phyloP scores from a whole-genome alignment of 2,888 invertebrate genomes.

The Xylophagus ater region DNA sequence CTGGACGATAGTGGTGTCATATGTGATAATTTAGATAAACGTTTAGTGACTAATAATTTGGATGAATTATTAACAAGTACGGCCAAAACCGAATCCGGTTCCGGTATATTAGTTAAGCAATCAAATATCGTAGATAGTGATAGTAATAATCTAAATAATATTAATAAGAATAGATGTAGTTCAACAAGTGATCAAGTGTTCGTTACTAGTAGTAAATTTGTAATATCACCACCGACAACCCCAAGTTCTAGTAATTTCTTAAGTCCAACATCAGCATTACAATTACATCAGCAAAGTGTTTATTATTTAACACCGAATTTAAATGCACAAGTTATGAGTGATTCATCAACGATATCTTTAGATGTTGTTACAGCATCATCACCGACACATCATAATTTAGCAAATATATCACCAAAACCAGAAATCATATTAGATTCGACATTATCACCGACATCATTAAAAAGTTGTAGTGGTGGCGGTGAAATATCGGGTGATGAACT shows the following conservation, averaged over 20 bases:
- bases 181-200: constrained; percentile 36
- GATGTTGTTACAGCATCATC: constrained; percentile 34
- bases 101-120: constrained; percentile 13
- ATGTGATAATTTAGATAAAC: constrained; percentile 15
- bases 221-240: constrained; percentile 36
- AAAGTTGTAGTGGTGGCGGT: constrained; percentile 17
- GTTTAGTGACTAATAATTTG: constrained; percentile 13
- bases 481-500: constrained; percentile 22
- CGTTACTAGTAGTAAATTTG: constrained; percentile 26
- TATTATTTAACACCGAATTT: constrained; percentile 34
- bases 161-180: constrained; percentile 26
- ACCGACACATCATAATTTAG: constrained; percentile 15
- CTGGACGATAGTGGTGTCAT: constrained; percentile 1
- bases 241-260: constrained; percentile 25
- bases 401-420: constrained; percentile 34
- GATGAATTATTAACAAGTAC: constrained; percentile 13
- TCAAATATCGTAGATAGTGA: constrained; percentile 14
- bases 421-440: constrained; percentile 39
- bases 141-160: constrained; percentile 8
- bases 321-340: constrained; percentile 27
- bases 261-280: constrained; percentile 13
- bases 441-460: constrained; percentile 30
- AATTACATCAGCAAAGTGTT: constrained; percentile 29
- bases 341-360: constrained; percentile 37
- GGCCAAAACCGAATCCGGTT: constrained; percentile 9